Evolutionary conservation across 2,113 vertebrate species (phyloP), one percentile per base, ranked within the genome.

Genomic region (Herpailurus yagouaroundi): DNA sequence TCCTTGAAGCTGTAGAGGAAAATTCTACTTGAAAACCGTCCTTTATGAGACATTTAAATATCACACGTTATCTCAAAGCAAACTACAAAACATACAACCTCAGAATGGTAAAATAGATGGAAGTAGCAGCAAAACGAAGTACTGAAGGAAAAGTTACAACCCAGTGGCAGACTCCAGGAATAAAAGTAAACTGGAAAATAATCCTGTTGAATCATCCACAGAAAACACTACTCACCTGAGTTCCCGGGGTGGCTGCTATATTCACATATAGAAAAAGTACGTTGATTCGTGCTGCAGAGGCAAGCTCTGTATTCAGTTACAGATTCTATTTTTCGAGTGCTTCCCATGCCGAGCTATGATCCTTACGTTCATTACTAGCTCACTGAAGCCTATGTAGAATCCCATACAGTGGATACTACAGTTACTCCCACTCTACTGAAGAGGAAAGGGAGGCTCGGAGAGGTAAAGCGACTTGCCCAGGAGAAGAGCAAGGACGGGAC

Each of bases 261-360:
- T 8, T 38, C 50, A 55, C 0, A 6, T 1, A 33, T 0, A 48
- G n/a, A 18, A 52, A 27, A 48, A 27, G 29, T 0, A 33, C 23
- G 19, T 1, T 6, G 45, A 15, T 21, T n/a, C 38, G 10, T 4
- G 55, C 66, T 15, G 57, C 21, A 16, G 68, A 68, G 31, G 14
- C n/a, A 0, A 14, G 38, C 74, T 73, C 50, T 77, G 0, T 31
- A 4, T 9, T 5, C 1, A 60, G 19, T 1, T 10, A 5, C 9
- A 0, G 2, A 1, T 1, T 3, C 0, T 25, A 5, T 2, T 31
- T 3, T 25, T 2, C 3, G 4, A 12, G 36, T 15, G 4, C n/a
- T 4, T 52, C 45, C 73, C 16, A 2, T 0, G 10, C 2, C 3
- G 48, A 7, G 48, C 71, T 25, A 29, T 36, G 45, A 18, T 1